A percentile compares a stretch with the other conserved stretches of the same genome.
Conservation (phyloP, 2,113 vertebrate genomes). For the Toxostoma redivivum region DNA sequence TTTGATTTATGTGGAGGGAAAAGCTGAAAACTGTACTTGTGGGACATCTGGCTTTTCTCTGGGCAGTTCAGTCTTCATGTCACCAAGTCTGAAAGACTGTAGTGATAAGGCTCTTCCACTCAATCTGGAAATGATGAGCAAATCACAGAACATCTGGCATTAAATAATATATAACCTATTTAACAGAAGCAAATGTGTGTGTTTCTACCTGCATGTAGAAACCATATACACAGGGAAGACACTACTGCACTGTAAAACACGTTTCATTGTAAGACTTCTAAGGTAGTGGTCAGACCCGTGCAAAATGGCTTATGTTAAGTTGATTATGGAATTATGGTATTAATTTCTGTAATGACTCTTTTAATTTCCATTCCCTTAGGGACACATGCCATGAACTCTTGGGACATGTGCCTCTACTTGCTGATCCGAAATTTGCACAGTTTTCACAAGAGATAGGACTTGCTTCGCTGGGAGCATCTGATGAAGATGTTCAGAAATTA, state of each 20-base stretch:
- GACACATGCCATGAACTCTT: slow-evolving; percentile 96
- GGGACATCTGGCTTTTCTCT: not conserved
- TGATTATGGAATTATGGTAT: not conserved
- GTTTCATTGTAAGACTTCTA: not conserved
- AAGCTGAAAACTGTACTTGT: not conserved
- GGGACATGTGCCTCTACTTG: slow-evolving; percentile 94
- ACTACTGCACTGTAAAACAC: not conserved
- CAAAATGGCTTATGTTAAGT: not conserved
- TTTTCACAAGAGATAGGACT: slow-evolving; percentile 98
- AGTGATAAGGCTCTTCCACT: not conserved
- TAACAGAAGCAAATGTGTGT: not conserved
- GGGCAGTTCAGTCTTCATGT: not conserved
- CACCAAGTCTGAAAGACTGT: not conserved
- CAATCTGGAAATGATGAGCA: not conserved
- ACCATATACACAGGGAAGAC: not conserved
- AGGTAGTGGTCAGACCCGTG: not conserved
- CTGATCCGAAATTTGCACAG: slow-evolving; percentile 95
- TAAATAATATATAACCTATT: not conserved
- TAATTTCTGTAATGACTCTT: slow-evolving; percentile 5
- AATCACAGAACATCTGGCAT: not conserved
- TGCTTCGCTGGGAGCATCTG: slow-evolving; percentile 91
- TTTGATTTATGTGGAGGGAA: not conserved
- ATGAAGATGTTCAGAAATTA: slow-evolving; percentile 95
- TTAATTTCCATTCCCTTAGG: slow-evolving; percentile 68
- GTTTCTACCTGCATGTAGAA: not conserved